Percentiles rank a stretch among this genome's conserved stretches.
These are phyloP conservation scores for Tiliqua scincoides DNA, from an alignment of 2,113 vertebrate species.

Conservation along the genomic window DNA sequence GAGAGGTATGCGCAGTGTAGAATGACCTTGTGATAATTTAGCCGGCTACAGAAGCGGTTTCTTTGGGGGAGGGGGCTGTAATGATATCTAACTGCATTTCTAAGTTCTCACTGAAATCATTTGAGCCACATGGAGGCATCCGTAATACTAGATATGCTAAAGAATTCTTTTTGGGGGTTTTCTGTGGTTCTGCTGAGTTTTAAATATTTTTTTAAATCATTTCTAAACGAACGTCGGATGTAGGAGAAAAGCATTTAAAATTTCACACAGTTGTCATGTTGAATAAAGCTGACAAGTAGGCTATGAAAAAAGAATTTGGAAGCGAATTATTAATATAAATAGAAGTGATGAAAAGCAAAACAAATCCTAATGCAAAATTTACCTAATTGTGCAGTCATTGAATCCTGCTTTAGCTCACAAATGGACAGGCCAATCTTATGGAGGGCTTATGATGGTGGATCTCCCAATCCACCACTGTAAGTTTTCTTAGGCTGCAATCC, in stretches of 20 bases:
- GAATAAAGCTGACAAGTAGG: slow-evolving; percentile 31
- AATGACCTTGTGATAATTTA: slow-evolving; percentile 6
- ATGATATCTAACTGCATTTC: neutral
- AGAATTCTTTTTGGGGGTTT: slow-evolving; percentile 3
- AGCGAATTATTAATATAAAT: slow-evolving; percentile 11
- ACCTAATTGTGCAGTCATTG: slow-evolving; percentile 9
- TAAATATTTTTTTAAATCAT: neutral
- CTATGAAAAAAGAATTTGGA: neutral
- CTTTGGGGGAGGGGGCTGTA: neutral
- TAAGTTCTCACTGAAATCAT: neutral
- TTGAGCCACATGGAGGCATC: slow-evolving; percentile 8
- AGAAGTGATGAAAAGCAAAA: slow-evolving; percentile 29
- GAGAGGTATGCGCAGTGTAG: neutral
- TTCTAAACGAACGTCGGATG: slow-evolving; percentile 5
- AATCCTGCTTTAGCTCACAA: neutral
- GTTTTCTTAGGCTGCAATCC: too few relatives aligned
- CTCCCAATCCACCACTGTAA: too few relatives aligned
- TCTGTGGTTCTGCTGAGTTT: slow-evolving; percentile 2
- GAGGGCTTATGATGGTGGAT: too few relatives aligned
- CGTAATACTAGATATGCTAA: neutral
- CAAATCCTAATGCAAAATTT: slow-evolving; percentile 9
- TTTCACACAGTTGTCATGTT: slow-evolving; percentile 18
- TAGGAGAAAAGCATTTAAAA: neutral
- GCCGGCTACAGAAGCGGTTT: neutral
- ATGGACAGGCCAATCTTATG: too few relatives aligned